Base-by-base conservation (phyloP, 2,113 vertebrate genomes). In the Pristiophorus japonicus region DNA sequence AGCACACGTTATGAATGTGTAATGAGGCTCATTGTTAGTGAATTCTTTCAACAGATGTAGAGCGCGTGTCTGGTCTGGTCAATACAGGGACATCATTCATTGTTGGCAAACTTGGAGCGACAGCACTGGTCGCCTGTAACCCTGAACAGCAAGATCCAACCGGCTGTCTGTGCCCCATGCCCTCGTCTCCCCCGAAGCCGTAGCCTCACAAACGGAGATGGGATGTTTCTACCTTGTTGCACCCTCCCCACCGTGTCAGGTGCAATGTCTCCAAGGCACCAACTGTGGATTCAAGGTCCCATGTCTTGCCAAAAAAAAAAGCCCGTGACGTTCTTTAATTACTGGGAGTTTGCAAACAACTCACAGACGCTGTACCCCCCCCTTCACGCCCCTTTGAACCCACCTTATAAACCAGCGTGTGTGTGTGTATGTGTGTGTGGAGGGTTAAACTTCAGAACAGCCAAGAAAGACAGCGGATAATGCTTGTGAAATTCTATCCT, bases 21-120 rank as follows among this genome's bases (percentile, higher is more conserved):
- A 98, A 98, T 97, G 97, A 97, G 97, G 94, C 95, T 97, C 96
- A 97, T 98, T 98, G 98, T 98, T 97, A 97, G 96, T 38, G 96
- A 96, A 96, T 85, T 95, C 63, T 96, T 96, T n/a, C 55, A 97
- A 96, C 98, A 98, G 98, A 98, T 98, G 98, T 97, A 96, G 96
- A 96, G 96, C 97, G 97, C 97, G 96, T 96, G 84, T 96, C 94
- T 95, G 96, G 20, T 47, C 95, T 20, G 3, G 67, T 96, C 96
- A 97, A 96, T 96, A 96, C 97, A 96, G 63, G 97, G 97, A 97
- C 97, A 96, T 96, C 96, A 96, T 96, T 95, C 93, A 95, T 84
- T 96, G 96, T 96, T 96, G 97, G 96, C 96, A 95, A n/a, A n/a
- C 55, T 65, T 38, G 27, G 51, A 96, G 96, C 95, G 94, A 96